Percentiles rank a stretch among this genome's conserved stretches.
Conservation (phyloP, 1,140 invertebrate species). For the Penaeus chinensis region DNA sequence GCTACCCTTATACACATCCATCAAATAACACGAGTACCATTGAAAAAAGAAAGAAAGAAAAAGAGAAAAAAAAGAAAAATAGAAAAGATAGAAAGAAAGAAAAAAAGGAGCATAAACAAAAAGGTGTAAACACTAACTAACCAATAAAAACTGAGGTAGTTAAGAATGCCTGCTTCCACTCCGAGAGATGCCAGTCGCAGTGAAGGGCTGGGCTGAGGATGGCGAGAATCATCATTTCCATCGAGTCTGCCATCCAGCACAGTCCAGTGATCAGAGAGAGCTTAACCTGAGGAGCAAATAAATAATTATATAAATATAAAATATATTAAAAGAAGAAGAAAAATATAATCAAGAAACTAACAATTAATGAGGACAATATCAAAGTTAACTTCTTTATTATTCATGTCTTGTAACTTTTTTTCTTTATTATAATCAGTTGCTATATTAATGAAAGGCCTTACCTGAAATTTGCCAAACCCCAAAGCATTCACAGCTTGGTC, state of each 20-base stretch:
- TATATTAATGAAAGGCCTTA: neutral
- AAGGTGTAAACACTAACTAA: constrained; percentile 7
- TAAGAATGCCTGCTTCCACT: constrained; percentile 81
- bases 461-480: constrained; percentile 92
- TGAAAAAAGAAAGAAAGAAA: constrained; percentile 38
- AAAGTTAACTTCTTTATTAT: neutral
- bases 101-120: neutral
- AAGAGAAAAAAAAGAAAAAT: neutral
- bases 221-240: constrained; percentile 98
- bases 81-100: neutral
- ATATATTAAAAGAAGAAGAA: neutral
- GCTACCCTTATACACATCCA: neutral
- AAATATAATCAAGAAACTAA: neutral
- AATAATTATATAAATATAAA: neutral
- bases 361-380: neutral
- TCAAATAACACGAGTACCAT: constrained; percentile 26
- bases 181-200: constrained; percentile 92
- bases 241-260: constrained; percentile 97
- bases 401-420: neutral
- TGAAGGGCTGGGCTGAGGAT: constrained; percentile 92
- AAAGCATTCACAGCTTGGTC: constrained; percentile 95
- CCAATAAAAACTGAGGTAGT: constrained; percentile 74
- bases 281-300: constrained; percentile 76
- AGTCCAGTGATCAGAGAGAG: constrained; percentile 85
- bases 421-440: neutral